Conservation (phyloP, 2,797 vertebrate genomes). For the Myripristis jacobus region DNA sequence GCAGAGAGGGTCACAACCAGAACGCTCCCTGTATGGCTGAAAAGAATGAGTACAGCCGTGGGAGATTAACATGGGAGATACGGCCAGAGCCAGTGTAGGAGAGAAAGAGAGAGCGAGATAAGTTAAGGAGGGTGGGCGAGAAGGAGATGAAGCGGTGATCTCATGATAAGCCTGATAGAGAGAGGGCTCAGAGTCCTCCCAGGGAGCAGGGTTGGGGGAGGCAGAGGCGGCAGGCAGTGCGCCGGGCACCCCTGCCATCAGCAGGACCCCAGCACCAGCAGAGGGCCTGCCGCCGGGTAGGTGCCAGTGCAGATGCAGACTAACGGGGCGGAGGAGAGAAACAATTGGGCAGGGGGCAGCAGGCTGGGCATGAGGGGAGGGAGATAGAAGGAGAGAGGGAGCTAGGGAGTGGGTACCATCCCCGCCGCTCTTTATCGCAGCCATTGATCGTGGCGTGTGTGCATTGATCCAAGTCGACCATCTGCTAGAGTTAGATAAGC, state of each 20-base stretch:
- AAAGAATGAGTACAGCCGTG: conserved; percentile 68
- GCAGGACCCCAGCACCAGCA: conserved; percentile 65
- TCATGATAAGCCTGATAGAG: conserved; percentile 82
- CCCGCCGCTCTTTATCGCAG: conserved; percentile 99
- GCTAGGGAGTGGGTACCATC: conserved; percentile 92
- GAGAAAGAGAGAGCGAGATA: conserved; percentile 72
- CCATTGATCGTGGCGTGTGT: conserved; percentile 99
- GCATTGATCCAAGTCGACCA: conserved; percentile 99
- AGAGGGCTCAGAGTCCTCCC: conserved; percentile 75
- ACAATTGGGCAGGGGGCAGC: conserved; percentile 84
- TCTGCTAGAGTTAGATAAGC: conserved; percentile 99
- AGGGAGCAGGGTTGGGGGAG: conserved; percentile 70
- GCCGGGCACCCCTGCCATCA: conserved; percentile 68
- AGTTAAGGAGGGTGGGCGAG: conserved; percentile 74
- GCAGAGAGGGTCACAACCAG: conserved; percentile 68
- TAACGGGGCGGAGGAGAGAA: conserved; percentile 76
- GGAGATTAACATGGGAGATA: conserved; percentile 80
- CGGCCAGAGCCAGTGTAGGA: conserved; percentile 60
- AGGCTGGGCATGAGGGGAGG: conserved; percentile 82
- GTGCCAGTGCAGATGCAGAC: conserved; percentile 85
- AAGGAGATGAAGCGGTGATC: conserved; percentile 80
- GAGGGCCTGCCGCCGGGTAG: conserved; percentile 65
- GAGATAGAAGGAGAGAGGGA: conserved; percentile 80
- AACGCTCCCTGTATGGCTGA: conserved; percentile 58
- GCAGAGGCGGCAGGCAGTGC: conserved; percentile 68